Evolutionary conservation across 2,797 vertebrate species (phyloP), one percentile per base, ranked within the genome.

Genomic region (Hybognathus amarus): DNA sequence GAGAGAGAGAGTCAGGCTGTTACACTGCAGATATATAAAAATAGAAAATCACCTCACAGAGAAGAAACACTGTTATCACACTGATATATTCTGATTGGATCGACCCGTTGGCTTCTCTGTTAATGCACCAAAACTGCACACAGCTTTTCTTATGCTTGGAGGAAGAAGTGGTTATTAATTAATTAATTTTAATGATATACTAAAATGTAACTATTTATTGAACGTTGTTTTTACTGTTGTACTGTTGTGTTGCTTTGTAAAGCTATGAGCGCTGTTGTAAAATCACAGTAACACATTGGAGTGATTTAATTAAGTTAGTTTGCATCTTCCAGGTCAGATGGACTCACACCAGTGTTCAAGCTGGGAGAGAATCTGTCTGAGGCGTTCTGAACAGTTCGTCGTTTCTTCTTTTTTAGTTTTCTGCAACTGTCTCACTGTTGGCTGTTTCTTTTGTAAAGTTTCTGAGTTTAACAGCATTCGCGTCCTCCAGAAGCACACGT

Each of bases 1-100:
- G 86, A 77, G 36, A 81, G 68, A 36, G 68, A 4, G 64, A 56
- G 42, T 12, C 11, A 42, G 12, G 79, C 24, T 66, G 45, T 69
- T 56, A 42, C 50, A 15, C 18, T 33, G 20, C 36, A 42, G 6
- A 45, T 47, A 15, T 47, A 47, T 47, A 47, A 81, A n/a, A 77
- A 61, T 61, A 56, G 27, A 1, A 50, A 71, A 71, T 18, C n/a
- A 6, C 15, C 61, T 64, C 15, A 33, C 27, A 33, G 3, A 9
- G 6, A 64, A 33, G 24, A 50, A 50, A 18, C 17, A 18, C 68
- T 70, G n/a, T 27, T 70, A 27, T 47, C 68, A 47, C 47, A 71
- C 42, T 47, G 17, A 71, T 71, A 30, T 8, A 56, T 18, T 47
- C 68, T 11, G 69, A 47, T 71, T 47, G 4, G 42, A 27, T n/a